Percentiles rank a stretch among this genome's conserved stretches.
Evolutionary conservation across 2,113 vertebrate species (phyloP).

Genomic region (Asarcornis scutulata): DNA sequence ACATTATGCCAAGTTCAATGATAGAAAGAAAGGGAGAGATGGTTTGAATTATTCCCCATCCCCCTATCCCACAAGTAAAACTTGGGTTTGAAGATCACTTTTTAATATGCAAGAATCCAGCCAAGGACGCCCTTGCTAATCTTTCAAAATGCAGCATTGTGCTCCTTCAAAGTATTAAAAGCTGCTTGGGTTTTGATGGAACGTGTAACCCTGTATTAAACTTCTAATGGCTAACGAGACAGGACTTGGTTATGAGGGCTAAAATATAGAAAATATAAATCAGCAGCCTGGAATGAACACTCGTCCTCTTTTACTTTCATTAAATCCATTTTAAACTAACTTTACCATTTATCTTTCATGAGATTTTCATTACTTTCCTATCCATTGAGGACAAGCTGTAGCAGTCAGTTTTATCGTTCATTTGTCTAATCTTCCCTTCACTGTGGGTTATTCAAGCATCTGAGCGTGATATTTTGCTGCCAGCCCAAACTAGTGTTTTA

Average conservation of each 20-base stretch:
- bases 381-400: slow-evolving; percentile 24
- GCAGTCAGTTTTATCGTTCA: slow-evolving; percentile 49
- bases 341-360: slow-evolving; percentile 60
- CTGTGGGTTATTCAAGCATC: slow-evolving; percentile 19
- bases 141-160: slow-evolving; percentile 46
- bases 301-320: slow-evolving; percentile 39
- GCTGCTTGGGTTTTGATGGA: slow-evolving; percentile 26
- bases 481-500: not conserved
- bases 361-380: slow-evolving; percentile 62
- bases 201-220: not conserved
- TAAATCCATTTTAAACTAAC: slow-evolving; percentile 59
- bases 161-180: slow-evolving; percentile 32
- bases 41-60: slow-evolving; percentile 29
- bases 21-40: not conserved
- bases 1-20: not conserved
- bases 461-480: slow-evolving; percentile 20
- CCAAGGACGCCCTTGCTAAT: slow-evolving; percentile 49
- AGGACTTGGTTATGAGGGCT: slow-evolving; percentile 33
- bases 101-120: slow-evolving; percentile 55
- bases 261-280: slow-evolving; percentile 50
- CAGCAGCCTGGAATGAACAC: not conserved
- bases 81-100: slow-evolving; percentile 25
- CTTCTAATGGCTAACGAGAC: slow-evolving; percentile 5
- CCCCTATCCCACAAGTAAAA: not conserved
- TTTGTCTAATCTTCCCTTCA: slow-evolving; percentile 62